Percentiles rank a stretch among this genome's conserved stretches.
These are phyloP conservation scores for Camponotus floridanus DNA, from an alignment of 1,140 invertebrate species.

Conservation along the genomic window DNA sequence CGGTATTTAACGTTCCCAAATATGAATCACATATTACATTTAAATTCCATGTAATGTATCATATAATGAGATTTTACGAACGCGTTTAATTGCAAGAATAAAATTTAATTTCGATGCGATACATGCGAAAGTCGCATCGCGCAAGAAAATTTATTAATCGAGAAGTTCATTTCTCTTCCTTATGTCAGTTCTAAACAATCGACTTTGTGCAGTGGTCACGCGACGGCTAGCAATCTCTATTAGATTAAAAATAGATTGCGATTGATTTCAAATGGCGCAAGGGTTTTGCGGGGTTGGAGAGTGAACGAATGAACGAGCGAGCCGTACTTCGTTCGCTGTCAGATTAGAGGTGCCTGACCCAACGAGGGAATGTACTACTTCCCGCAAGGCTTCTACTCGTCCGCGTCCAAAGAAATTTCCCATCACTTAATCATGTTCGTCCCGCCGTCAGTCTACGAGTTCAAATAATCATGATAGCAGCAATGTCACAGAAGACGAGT, in stretches of 20 bases:
- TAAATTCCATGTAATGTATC: background rate
- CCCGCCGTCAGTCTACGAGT: constrained; percentile 20
- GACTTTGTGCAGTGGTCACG: background rate
- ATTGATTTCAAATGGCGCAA: constrained; percentile 56
- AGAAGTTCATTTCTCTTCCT: constrained; percentile 2
- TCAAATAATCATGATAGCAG: constrained; percentile 19
- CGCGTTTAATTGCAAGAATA: background rate
- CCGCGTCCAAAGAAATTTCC: constrained; percentile 18
- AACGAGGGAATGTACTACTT: constrained; percentile 63
- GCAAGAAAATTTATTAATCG: background rate
- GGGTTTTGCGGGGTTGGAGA: background rate
- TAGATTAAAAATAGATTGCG: constrained; percentile 71
- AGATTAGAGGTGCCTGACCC: constrained; percentile 75
- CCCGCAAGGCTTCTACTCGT: constrained; percentile 8
- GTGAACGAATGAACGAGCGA: background rate
- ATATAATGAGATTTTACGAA: background rate
- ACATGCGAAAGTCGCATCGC: background rate
- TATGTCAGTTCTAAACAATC: constrained; percentile 49
- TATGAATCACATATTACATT: background rate
- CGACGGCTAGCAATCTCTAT: constrained; percentile 26
- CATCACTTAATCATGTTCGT: constrained; percentile 37
- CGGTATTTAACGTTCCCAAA: background rate
- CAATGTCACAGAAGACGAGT: background rate
- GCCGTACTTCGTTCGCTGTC: constrained; percentile 43
- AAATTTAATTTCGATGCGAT: constrained; percentile 5